Conservation (phyloP, 2,888 invertebrate species). For the Ctena decussata region DNA sequence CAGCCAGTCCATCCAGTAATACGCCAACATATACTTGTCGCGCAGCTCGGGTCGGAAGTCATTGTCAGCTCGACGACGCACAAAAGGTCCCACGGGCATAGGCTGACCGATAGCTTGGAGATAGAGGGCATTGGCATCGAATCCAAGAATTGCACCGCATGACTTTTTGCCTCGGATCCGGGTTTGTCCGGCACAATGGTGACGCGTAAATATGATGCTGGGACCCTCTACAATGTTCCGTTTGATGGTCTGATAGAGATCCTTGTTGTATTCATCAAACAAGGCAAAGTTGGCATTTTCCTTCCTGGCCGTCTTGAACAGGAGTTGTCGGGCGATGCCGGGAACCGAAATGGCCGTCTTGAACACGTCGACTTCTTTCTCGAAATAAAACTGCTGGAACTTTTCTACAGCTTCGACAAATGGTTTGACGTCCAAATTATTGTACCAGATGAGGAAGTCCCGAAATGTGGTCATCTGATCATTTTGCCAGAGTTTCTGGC, state of each 20-base stretch:
- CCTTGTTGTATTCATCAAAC: slow-evolving; percentile 50
- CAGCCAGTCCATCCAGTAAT: slow-evolving; percentile 45
- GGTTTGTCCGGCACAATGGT: slow-evolving; percentile 38
- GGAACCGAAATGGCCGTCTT: no score
- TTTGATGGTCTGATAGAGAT: slow-evolving; percentile 43
- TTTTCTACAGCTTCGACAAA: slow-evolving; percentile 59
- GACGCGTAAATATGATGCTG: slow-evolving; percentile 42
- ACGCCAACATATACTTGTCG: slow-evolving; percentile 34
- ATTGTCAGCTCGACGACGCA: slow-evolving; percentile 33
- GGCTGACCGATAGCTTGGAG: slow-evolving; percentile 49
- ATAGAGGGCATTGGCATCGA: slow-evolving; percentile 63
- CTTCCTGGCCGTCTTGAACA: slow-evolving; percentile 42
- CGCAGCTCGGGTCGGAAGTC: slow-evolving; percentile 39
- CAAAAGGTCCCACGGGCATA: slow-evolving; percentile 57
- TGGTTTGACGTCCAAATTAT: slow-evolving; percentile 60
- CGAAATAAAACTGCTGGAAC: slow-evolving; percentile 53
- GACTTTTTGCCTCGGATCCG: slow-evolving; percentile 42
- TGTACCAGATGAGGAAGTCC: slow-evolving; percentile 68
- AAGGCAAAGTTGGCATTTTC: slow-evolving; percentile 51
- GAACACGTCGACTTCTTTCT: slow-evolving; percentile 63
- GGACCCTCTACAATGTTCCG: no score
- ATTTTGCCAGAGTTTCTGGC: no score
- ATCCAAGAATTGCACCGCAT: slow-evolving; percentile 49
- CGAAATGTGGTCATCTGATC: no score
- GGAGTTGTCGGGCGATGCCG: no score